Evolutionary conservation across 2,113 vertebrate genomes (phyloP).

Genomic region (Zonotrichia leucophrys): DNA sequence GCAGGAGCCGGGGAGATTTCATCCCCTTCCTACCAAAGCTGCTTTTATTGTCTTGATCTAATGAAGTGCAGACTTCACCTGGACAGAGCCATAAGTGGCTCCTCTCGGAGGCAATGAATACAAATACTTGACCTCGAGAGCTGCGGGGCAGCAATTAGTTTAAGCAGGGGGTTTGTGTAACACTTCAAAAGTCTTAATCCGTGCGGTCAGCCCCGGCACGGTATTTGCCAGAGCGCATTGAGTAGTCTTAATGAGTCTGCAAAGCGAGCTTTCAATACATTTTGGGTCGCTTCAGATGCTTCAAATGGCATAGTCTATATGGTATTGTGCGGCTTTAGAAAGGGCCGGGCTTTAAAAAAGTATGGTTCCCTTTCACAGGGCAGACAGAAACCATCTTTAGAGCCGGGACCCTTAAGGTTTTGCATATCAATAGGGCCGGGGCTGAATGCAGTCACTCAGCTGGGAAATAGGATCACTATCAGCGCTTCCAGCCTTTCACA

Average conservation of each 20-base stretch:
- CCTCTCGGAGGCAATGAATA: slow-evolving; percentile 70
- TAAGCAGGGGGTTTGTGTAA: slow-evolving; percentile 76
- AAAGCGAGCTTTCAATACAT: slow-evolving; percentile 70
- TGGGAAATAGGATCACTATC: slow-evolving; percentile 86
- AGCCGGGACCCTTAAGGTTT: slow-evolving; percentile 70
- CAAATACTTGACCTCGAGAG: slow-evolving; percentile 81
- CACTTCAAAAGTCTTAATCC: slow-evolving; percentile 80
- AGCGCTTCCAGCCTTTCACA: slow-evolving; percentile 77
- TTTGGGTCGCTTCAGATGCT: slow-evolving; percentile 72
- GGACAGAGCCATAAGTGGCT: slow-evolving; percentile 71
- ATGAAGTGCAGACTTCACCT: slow-evolving; percentile 71
- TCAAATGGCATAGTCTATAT: slow-evolving; percentile 73
- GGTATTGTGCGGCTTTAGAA: slow-evolving; percentile 72
- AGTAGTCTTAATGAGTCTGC: slow-evolving; percentile 70
- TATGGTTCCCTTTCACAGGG: slow-evolving; percentile 67
- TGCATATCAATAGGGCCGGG: slow-evolving; percentile 84
- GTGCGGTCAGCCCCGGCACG: slow-evolving; percentile 61
- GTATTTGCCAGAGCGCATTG: slow-evolving; percentile 71
- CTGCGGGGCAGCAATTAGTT: slow-evolving; percentile 80
- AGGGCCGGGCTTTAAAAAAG: slow-evolving; percentile 68
- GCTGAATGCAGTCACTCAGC: slow-evolving; percentile 84
- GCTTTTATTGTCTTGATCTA: slow-evolving; percentile 64
- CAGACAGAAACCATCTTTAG: slow-evolving; percentile 77
- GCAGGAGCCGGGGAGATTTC: not conserved
- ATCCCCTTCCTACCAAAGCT: not conserved